Percentiles rank a stretch among this genome's conserved stretches.
Conservation (phyloP, 1,140 invertebrate species). For the Eciton burchellii region DNA sequence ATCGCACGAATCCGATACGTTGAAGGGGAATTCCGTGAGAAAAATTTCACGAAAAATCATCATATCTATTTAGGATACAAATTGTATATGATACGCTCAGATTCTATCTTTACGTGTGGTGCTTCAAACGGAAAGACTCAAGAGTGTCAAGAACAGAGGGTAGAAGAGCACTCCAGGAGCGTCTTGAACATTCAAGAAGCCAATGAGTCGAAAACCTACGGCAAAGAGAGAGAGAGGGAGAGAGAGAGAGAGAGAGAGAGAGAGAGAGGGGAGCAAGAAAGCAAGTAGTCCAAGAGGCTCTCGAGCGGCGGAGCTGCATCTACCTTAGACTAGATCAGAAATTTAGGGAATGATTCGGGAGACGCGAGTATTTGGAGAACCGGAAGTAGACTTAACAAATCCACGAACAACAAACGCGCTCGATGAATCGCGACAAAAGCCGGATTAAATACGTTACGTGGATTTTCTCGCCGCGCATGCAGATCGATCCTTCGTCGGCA, state of each 20-base stretch:
- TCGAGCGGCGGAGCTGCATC: neutral
- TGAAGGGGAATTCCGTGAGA: neutral
- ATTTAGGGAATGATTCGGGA: neutral
- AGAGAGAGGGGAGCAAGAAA: no score
- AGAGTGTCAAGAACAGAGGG: neutral
- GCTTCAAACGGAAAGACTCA: neutral
- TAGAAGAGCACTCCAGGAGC: neutral
- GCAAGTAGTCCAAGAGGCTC: neutral
- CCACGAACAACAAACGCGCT: no score
- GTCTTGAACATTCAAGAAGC: slow-evolving; percentile 17
- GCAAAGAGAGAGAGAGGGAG: no score
- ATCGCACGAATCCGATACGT: neutral
- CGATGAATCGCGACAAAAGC: slow-evolving; percentile 16
- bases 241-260: no score
- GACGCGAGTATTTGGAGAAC: no score
- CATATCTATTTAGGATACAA: neutral
- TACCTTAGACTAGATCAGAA: neutral
- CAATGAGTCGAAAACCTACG: neutral
- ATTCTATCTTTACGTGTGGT: neutral
- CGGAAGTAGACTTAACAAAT: neutral
- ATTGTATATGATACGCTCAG: neutral
- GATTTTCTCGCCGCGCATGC: neutral
- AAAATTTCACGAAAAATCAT: neutral
- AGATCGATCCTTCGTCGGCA: slow-evolving; percentile 30
- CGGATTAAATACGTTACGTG: slow-evolving; percentile 14